Conservation (phyloP, 2,888 invertebrate genomes). For the Pachliopta kotzebuea region DNA sequence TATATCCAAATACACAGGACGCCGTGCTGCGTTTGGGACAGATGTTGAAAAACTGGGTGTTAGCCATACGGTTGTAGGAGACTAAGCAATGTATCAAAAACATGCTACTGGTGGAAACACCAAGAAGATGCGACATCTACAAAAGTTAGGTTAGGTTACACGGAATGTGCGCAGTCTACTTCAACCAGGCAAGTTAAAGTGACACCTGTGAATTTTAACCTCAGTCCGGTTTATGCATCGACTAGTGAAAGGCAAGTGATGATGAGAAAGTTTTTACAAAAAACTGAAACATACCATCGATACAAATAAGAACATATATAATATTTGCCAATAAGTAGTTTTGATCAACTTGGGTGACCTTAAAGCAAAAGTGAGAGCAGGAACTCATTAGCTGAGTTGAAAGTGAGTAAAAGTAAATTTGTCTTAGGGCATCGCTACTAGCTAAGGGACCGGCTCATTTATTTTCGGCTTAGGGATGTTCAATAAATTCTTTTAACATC, state of each 20-base stretch:
- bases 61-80: too few species aligned
- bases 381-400: slow-evolving; percentile 16
- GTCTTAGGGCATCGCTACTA: slow-evolving; percentile 25
- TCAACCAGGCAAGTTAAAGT: neutral
- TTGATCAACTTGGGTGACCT: too few species aligned
- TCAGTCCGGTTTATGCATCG: slow-evolving; percentile 9
- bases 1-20: too few species aligned
- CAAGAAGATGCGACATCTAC: too few species aligned
- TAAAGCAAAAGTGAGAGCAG: slow-evolving; percentile 12
- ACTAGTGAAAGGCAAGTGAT: slow-evolving; percentile 2
- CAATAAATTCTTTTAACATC: neutral
- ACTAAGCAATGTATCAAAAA: too few species aligned
- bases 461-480: slow-evolving; percentile 5
- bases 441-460: slow-evolving; percentile 21
- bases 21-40: too few species aligned
- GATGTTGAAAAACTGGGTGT: too few species aligned
- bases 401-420: slow-evolving; percentile 9
- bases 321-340: neutral
- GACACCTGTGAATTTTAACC: neutral
- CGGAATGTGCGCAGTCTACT: too few species aligned
- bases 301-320: too few species aligned
- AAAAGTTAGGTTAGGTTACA: too few species aligned
- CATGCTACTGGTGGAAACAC: too few species aligned
- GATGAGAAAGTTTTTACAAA: slow-evolving; percentile 4
- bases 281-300: neutral